Base-by-base conservation (phyloP, 1,140 invertebrate species). In the Dendrolimus kikuchii region DNA sequence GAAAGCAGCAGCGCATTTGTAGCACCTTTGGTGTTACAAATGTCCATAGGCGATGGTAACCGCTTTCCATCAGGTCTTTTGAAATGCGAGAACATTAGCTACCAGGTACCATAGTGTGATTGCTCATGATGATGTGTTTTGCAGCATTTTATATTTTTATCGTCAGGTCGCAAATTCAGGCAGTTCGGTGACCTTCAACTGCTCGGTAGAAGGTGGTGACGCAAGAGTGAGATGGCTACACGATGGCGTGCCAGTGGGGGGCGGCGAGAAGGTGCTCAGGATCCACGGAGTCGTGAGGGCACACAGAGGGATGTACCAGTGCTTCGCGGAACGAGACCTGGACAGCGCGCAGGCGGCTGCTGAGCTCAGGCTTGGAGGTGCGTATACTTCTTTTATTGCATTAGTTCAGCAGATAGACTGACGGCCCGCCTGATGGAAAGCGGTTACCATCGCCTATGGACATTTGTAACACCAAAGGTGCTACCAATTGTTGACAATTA, bases 251-350 rank as follows among this genome's bases (percentile, higher is more conserved):
- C 89, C 90, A 4, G 77, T 95, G 47, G 91, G 87, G 7, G 93
- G 85, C 9, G 76, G 71, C 2, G 81, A 82, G 59, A 81, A 87
- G 40, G 81, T 89, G 50, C 88, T 93, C 60, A 86, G 88, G 51
- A 90, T 95, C 23, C 89, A 89, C 51, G 89, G 91, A 9, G 92
- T 95, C 2, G 89, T 89, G 45, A 89, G 92, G 40, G 91, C 93
- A 42, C 94, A 95, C 68, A 89, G 92, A 43, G 95, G 94, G 36
- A 94, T 96, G 92, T 96, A 95, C 87, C 95, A 96, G 77, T 95
- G 95, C 72, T 90, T 95, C 60, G 92, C 92, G 2, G 89, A 90
- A 53, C 91, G 93, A 56, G 92, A 93, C 59, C 69, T 91, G 48
- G 92, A 93, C 59, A 92, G 90, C 49, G 90, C 90, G 2, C 93